Evolutionary conservation across 2,888 invertebrate species (phyloP), one percentile per base, ranked within the genome.

Genomic region (Keiferia lycopersicella): DNA sequence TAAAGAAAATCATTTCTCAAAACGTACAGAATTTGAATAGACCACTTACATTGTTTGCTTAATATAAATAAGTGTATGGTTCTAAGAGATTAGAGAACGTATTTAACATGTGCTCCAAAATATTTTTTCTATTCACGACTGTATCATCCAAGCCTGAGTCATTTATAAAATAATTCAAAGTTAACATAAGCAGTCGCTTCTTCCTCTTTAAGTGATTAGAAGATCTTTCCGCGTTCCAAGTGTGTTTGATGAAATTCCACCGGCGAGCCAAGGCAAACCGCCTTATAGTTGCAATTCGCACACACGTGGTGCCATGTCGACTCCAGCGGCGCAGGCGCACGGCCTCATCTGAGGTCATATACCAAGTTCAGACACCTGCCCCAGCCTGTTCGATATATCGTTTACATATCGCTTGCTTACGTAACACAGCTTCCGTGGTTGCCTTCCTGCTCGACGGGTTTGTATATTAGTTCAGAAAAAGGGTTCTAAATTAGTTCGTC

Each of bases 331-430:
- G 45, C 53, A 62, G 48, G 59, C 34, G 34, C 50, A 2, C 64
- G 67, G 66, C 70, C 70, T 66, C 62, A 66, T 14, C 41, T 66
- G 69, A 68, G 70, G 70, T 69, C 70, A 67, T 64, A 67, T 20
- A 60, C 60, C 70, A 69, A 70, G 70, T 70, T 70, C 70, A 70
- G 63, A 22, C 70, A 67, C 68, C 65, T 68, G 68, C 65, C 67
- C 64, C 45, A 65, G 66, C 67, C 67, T 63, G 68, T 68, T 62
- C 57, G 50, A 58, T 59, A 58, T 58, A 48, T 63, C 48, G 63
- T 57, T 30, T 56, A 56, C 56, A 56, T 56, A 56, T 56, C 16
- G 30, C 34, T 26, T 30, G 53, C 16, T 64, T 61, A 64, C 56
- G 59, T 64, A 56, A 64, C 38, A 22, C 34, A 26, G 26, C 39